Evolutionary conservation across 2,797 vertebrate species (phyloP).

Genomic region (Mareca penelope): DNA sequence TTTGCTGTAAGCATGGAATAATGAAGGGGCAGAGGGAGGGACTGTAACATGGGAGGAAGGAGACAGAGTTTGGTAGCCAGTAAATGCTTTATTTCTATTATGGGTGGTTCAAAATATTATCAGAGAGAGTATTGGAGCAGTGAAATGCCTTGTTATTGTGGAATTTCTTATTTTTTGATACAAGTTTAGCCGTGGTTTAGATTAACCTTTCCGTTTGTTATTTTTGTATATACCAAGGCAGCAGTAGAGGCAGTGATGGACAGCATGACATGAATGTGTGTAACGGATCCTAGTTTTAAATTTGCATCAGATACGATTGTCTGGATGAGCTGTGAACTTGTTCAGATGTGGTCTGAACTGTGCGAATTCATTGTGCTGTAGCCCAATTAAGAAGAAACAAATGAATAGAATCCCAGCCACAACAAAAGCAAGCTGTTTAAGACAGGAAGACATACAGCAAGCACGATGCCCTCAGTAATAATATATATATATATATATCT

Average conservation of each 20-base stretch:
- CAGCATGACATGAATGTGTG: background rate
- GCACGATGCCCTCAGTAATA: background rate
- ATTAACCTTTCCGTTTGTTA: background rate
- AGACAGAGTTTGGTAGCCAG: background rate
- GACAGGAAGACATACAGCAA: background rate
- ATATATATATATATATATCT: too few relatives aligned
- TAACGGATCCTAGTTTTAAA: background rate
- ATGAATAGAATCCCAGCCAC: background rate
- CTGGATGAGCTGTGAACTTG: background rate
- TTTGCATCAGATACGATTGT: slow-evolving; percentile 1
- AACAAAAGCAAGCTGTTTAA: background rate
- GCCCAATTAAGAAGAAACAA: background rate
- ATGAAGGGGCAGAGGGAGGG: background rate
- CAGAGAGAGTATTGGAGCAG: background rate
- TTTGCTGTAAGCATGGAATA: background rate
- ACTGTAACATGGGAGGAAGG: background rate
- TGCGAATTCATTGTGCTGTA: background rate
- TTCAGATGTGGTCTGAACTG: background rate
- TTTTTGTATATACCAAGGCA: background rate
- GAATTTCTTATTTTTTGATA: background rate
- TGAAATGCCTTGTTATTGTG: background rate
- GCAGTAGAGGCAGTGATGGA: background rate
- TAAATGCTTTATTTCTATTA: background rate
- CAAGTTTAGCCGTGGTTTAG: background rate
- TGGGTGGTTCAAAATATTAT: background rate